Evolutionary conservation across 2,888 invertebrate species (phyloP).

Genomic region (Trilocha varians): DNA sequence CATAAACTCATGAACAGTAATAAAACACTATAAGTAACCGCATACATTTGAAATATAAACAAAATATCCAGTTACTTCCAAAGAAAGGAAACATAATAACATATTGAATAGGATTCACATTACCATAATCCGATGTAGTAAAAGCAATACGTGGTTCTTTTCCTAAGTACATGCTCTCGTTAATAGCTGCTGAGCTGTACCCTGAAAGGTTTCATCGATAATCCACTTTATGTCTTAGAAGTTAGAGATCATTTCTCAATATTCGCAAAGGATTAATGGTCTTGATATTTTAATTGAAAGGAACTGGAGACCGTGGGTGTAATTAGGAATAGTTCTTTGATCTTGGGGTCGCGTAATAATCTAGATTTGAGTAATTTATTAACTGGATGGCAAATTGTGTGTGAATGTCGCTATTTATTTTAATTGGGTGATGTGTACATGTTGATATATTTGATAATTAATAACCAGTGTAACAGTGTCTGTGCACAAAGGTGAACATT

Average conservation of each 20-base stretch:
- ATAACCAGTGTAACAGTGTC: too few relatives aligned
- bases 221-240: neutral
- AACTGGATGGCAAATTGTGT: too few relatives aligned
- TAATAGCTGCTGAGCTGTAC: neutral
- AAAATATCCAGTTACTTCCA: too few relatives aligned
- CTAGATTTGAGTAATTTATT: neutral
- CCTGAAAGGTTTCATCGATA: neutral
- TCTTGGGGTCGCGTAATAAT: neutral
- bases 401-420: too few relatives aligned
- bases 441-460: too few relatives aligned
- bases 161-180: neutral
- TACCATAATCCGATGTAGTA: neutral
- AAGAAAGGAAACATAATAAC: neutral
- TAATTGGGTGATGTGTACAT: too few relatives aligned
- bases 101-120: neutral
- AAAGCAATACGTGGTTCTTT: neutral
- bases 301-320: conserved; percentile 10
- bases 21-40: too few relatives aligned
- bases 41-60: too few relatives aligned
- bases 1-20: too few relatives aligned
- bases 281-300: conserved; percentile 3
- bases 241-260: neutral
- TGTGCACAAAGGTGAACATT: too few relatives aligned
- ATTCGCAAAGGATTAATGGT: neutral
- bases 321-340: neutral